Evolutionary conservation across 2,113 vertebrate genomes (phyloP), one percentile per base, ranked within the genome.

Genomic region (Gopherus evgoodei): DNA sequence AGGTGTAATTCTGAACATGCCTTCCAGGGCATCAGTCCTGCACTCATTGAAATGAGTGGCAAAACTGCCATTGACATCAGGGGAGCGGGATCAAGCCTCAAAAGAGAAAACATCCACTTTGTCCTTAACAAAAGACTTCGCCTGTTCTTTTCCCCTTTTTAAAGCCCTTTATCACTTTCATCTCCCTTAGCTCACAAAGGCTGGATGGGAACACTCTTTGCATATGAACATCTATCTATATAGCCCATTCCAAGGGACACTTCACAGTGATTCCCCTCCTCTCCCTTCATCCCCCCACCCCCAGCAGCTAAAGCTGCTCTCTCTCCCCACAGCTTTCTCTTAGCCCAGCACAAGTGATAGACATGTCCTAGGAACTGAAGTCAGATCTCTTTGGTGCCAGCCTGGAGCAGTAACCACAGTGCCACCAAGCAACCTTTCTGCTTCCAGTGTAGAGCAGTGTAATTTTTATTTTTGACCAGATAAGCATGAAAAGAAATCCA

Each of bases 51-150:
- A 87, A 72, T 84, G 1, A 2, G 24, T 90, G 90, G 84, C 59
- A 93, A 93, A 93, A 59, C 54, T 87, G 44, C 44, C 76, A 54
- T 94, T 94, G 59, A 84, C 86, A 89, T 94, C 52, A 90, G 59
- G 85, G 84, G 56, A 62, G 59, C 4, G 38, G 76, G 42, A 59
- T 88, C 90, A 92, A 50, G 72, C 57, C 76, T 59, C 62, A 76
- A 25, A 87, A 87, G 42, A 52, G 59, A 57, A 54, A 13, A 29
- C 42, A 12, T 84, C 11, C 38, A 47, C 42, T 78, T 87, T 31
- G 29, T n/a, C 25, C 75, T 53, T 76, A 84, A 75, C 7, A n/a
- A 90, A 83, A 90, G 49, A 49, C 42, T 88, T 86, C 78, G 6
- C 17, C n/a, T 81, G 24, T 93, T 85, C 81, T 85, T 50, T 52